Percentiles rank a stretch among this genome's conserved stretches.
Evolutionary conservation across 2,797 vertebrate species (phyloP).

Genomic region (Chloroceryle inda): DNA sequence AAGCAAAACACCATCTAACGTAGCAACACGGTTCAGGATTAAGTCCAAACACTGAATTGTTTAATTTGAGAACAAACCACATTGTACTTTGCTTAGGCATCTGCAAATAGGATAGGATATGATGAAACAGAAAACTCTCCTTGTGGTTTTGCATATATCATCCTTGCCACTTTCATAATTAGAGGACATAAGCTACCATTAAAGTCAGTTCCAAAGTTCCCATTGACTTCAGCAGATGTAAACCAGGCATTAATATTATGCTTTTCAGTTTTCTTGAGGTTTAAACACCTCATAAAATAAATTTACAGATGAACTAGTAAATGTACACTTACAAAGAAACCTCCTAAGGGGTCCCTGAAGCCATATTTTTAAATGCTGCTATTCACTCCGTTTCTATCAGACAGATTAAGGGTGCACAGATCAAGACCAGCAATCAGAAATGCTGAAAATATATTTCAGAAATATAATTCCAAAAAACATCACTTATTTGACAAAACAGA

Average conservation of each 20-base stretch:
- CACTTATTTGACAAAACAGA: neutral
- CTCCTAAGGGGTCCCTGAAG: conserved; percentile 64
- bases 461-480: neutral
- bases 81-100: neutral
- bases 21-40: neutral
- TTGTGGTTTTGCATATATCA: conserved; percentile 48
- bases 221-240: conserved; percentile 32
- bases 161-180: conserved; percentile 49
- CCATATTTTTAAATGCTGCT: conserved; percentile 51
- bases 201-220: conserved; percentile 52
- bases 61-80: neutral
- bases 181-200: conserved; percentile 43
- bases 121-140: conserved; percentile 48
- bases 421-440: conserved; percentile 18
- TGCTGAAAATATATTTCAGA: neutral
- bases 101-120: conserved; percentile 33
- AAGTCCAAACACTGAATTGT: neutral
- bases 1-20: neutral
- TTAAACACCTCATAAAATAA: conserved; percentile 72
- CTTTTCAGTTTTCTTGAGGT: conserved; percentile 71
- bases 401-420: conserved; percentile 21
- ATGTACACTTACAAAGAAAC: conserved; percentile 66
- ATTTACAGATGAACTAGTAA: conserved; percentile 69
- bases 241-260: conserved; percentile 54
- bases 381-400: conserved; percentile 37